Base-by-base conservation (phyloP, 2,888 invertebrate genomes). In the Subacronicta megacephala region DNA sequence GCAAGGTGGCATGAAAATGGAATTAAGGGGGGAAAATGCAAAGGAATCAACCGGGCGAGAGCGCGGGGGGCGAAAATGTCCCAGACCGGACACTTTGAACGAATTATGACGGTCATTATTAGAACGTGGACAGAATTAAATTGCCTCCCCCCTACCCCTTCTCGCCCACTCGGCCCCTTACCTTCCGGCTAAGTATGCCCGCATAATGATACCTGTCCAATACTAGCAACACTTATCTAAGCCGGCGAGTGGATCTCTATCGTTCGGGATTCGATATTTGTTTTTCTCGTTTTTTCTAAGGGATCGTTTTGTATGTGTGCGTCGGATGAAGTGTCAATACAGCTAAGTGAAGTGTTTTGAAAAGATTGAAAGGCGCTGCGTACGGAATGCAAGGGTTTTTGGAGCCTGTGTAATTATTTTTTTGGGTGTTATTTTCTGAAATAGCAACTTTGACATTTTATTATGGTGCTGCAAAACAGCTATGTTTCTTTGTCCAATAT, bases 91-190 rank as follows among this genome's bases (percentile, higher is more conserved):
- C 95, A 95, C 95, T 95, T 95, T 94, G 94, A 94, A 95, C 95
- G 94, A 95, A 95, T 95, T 95, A 95, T 95, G 95, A 95, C 94
- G 93, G 94, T 95, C 95, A 95, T 95, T 95, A 95, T 95, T 95
- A 95, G 94, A 92, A 95, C 95, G 95, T 95, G 95, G 95, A 95
- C 94, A 94, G 95, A 95, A 95, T 95, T 95, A 95, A 95, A 95
- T 95, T 94, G 95, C 94, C 94, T 91, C 93, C 93, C 88, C 84
- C 81, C 69, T 62, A 67, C 75, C 80, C 75, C 57, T 71, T 72
- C 59, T 74, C 75, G 77, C 68, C 68, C 76, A 70, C 58, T 52
- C 75, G 76, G 77, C 77, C 78, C 78, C 72, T 76, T 71, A 82
- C 90, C 89, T 89, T 90, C 90, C 88, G 90, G 90, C 87, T 90